Evolutionary conservation across 2,797 vertebrate genomes (phyloP).

Genomic region (Varecia variegata): DNA sequence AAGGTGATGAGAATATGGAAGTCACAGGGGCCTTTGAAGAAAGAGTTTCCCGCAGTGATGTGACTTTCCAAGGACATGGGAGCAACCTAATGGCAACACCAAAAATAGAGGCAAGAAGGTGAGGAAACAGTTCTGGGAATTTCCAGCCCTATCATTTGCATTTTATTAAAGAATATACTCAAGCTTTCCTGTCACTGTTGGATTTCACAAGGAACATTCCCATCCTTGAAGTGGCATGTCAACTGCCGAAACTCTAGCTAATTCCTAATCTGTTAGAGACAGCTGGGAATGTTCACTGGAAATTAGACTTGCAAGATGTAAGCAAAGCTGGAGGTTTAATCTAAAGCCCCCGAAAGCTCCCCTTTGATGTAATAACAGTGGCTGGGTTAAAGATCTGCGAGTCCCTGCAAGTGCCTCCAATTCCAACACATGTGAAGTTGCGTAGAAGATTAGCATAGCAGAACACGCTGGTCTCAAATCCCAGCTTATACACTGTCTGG

Average conservation of each 20-base stretch:
- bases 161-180: background rate
- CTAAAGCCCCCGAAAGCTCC: background rate
- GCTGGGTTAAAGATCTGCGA: background rate
- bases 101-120: background rate
- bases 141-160: background rate
- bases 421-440: fast-evolving
- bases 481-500: background rate
- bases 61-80: background rate
- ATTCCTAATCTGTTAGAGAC: background rate
- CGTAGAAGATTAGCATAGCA: background rate
- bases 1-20: background rate
- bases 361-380: background rate
- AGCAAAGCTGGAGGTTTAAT: background rate
- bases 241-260: background rate
- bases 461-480: background rate
- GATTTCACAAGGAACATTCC: slow-evolving; percentile 43
- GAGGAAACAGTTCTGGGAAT: background rate
- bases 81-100: background rate
- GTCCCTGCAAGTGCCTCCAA: fast-evolving
- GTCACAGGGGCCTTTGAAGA: background rate
- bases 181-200: slow-evolving; percentile 17
- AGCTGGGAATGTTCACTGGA: background rate
- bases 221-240: background rate
- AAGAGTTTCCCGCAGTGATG: background rate
- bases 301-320: background rate